phyloP scores from a whole-genome alignment of 1,140 invertebrate species.

The Hetaerina americana region DNA sequence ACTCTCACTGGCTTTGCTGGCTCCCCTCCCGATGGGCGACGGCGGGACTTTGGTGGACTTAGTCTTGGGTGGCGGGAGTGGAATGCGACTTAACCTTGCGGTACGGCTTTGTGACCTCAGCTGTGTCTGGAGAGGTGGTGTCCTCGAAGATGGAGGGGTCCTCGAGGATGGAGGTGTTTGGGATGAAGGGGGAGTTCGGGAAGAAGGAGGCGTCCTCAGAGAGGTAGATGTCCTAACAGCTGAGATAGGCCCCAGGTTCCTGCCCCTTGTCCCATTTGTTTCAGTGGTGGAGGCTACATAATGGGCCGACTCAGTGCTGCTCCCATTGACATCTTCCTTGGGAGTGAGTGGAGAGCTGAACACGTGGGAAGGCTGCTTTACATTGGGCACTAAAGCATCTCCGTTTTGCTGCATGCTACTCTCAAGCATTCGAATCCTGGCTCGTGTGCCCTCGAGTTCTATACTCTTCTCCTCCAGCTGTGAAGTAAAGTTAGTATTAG shows the following conservation, averaged over 20 bases:
- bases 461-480: constrained; percentile 69
- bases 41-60: not conserved
- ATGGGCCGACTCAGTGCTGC: constrained; percentile 47
- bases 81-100: not conserved
- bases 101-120: not conserved
- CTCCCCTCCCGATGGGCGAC: not conserved
- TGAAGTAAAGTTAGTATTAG: no score
- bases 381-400: constrained; percentile 23
- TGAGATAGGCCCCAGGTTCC: not conserved
- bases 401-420: constrained; percentile 22
- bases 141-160: not conserved
- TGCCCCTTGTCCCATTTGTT: not conserved
- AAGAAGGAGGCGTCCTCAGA: not conserved
- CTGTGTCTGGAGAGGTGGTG: not conserved
- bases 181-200: not conserved
- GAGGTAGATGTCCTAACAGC: not conserved
- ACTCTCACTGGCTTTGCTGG: not conserved
- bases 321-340: constrained; percentile 32
- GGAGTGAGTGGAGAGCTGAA: constrained; percentile 8
- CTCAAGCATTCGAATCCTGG: constrained; percentile 56
- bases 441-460: constrained; percentile 63
- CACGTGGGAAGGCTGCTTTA: constrained; percentile 12
- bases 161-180: not conserved
- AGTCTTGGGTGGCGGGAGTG: not conserved
- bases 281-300: constrained; percentile 33